Base-by-base conservation (phyloP, 1,140 invertebrate species). In the Hylaeus volcanicus region DNA sequence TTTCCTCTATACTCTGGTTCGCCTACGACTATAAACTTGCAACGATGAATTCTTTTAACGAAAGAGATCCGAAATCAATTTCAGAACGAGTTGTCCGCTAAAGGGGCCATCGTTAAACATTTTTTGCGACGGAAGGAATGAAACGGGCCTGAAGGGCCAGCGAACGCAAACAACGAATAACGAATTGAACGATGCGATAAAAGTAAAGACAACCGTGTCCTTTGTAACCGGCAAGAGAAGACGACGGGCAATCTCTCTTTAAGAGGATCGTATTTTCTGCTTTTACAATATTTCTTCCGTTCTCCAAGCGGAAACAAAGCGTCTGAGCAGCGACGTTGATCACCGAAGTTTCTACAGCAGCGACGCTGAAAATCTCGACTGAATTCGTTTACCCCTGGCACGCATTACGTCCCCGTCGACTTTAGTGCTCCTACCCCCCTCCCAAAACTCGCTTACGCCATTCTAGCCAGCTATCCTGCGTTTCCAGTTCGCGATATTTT, bases 401-500 rank as follows among this genome's bases (percentile, higher is more conserved):
- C 11, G 3, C n/a, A 5, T n/a, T 12, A 37, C 11, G 51, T 53
- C 55, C 45, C 15, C 12, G 73, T 12, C 15, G 65, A 82, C 66
- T 83, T 58, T 53, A 8, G 64, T 51, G 48, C 26, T 39, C 45
- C n/a, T 15, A 43, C 48, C 41, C 69, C n/a, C 11, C 15, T 55
- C n/a, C 11, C 74, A 26, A 26, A 26, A 26, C 26, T 26, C 26
- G 26, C 26, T 26, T 26, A 26, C 48, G 39, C 53, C 79, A 71
- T 12, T 12, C 45, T 58, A 53, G 45, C 51, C 71, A 39, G 71
- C 71, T 81, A 75, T 76, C 83, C 73, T 61, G 71, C 83, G 71
- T 85, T 86, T 83, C 77, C 80, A 45, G 72, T 74, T 63, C 45
- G 74, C 79, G 79, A 86, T 86, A 86, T 86, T 86, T 86, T 85